Evolutionary conservation across 2,113 vertebrate species (phyloP), one percentile per base, ranked within the genome.

Genomic region (Eolophus roseicapilla): DNA sequence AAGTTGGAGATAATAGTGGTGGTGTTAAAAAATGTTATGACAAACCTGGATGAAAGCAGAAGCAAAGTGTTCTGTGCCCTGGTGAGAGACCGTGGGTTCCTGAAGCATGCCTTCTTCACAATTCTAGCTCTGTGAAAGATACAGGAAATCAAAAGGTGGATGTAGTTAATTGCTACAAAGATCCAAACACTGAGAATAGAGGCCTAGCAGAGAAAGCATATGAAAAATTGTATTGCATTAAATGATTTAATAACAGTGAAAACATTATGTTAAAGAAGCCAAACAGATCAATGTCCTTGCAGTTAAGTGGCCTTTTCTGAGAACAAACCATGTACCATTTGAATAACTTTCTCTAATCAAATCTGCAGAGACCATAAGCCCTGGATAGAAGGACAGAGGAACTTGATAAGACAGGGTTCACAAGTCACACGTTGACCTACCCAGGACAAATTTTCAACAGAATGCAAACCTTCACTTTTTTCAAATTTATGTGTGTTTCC

Each of bases 351-450:
- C 35, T 86, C 55, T 86, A 78, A 75, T 75, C 46, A 74, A 65
- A 78, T 83, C 60, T 52, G 11, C 24, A 82, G 55, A 74, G 13
- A 37, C 28, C 1, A 1, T 55, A 49, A 53, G 6, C 10, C 19
- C 24, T 90, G 49, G 9, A 46, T 17, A 46, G 47, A 43, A 60
- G 16, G 39, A 46, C 33, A 63, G 7, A 57, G 16, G n/a, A 43
- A 43, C 15, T 70, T 60, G 19, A 11, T 75, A 37, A 24, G 47
- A 50, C 8, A 29, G 7, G 9, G 15, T 70, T 74, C 55, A 70
- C n/a, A 69, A 59, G 39, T 71, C 39, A 35, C 1, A 0, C 1
- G 0, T 14, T 53, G 41, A 71, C 25, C 23, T 59, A 23, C 4
- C 31, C 4, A 86, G 19, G 14, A 88, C 5, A 82, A 44, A 80